Base-by-base conservation (phyloP, 1,140 invertebrate species). In the Atta texana region DNA sequence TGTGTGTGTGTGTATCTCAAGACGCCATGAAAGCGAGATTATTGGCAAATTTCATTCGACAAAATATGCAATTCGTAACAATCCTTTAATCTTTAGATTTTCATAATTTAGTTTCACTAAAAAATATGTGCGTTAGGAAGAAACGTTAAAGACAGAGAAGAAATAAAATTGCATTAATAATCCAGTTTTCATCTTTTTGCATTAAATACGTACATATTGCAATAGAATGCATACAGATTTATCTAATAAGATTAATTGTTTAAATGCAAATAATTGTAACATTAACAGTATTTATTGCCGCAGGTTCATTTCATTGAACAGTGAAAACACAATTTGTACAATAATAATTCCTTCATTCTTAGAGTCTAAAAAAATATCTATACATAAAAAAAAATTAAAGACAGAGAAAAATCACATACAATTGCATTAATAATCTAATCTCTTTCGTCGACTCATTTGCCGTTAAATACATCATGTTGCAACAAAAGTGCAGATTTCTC, bases 241-340 rank as follows among this genome's bases (percentile, higher is more conserved):
- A 28, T 49, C 8, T 28, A 44, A 66, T 39, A 75, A 39, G 24
- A 80, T 55, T 53, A 18, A 2, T 18, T 7, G 21, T 39, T 81
- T 69, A 49, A 69, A 61, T 24, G 14, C 14, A 7, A 0, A n/a
- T 51, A 68, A 66, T 87, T 39, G 53, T 49, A 59, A 85, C 6
- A 57, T 72, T 28, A 51, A 85, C 2, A 51, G 49, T 34, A 16
- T 44, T 44, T 12, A 24, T 24, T 28, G 39, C 6, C 39, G 16
- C 51, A 14, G 34, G 16, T 51, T 69, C 24, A 24, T 24, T 31
- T 69, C 14, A n/a, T 74, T 82, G 21, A 2, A 16, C 21, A 10
- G 39, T 44, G 1, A 51, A 72, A 72, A 71, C n/a, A 5, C 51
- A 21, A 55, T 4, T 59, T 12, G 53, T 31, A 24, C 24, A 24